These are phyloP conservation scores for Standfussiana lucernea DNA, from an alignment of 2,888 invertebrate genomes.

Conservation along the genomic window DNA sequence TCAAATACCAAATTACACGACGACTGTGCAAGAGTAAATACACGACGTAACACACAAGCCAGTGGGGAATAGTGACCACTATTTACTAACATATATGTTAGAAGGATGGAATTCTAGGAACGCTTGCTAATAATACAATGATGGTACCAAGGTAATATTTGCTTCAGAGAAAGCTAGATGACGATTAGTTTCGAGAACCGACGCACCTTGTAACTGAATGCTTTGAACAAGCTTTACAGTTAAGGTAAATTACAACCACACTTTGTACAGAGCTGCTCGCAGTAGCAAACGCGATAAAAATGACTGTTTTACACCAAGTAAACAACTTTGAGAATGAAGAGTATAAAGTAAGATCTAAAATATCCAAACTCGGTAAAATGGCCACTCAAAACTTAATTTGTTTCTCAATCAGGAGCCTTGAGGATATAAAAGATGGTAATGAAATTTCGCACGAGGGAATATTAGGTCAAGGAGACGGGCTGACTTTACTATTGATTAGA, in stretches of 20 bases:
- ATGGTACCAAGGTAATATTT: constrained; percentile 42
- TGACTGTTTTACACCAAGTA: not conserved
- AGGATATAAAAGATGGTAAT: constrained; percentile 51
- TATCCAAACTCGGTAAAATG: constrained; percentile 35
- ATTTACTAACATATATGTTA: constrained; percentile 38
- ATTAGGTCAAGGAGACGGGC: constrained; percentile 23
- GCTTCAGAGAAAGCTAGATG: constrained; percentile 47
- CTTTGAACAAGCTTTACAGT: constrained; percentile 31
- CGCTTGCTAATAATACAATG: constrained; percentile 45
- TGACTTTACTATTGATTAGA: constrained; percentile 36
- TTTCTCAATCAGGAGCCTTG: constrained; percentile 46
- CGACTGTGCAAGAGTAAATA: constrained; percentile 41
- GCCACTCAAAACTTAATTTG: constrained; percentile 45
- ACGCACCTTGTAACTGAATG: constrained; percentile 24
- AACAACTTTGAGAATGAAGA: not conserved
- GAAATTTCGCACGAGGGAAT: constrained; percentile 49
- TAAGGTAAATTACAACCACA: constrained; percentile 13
- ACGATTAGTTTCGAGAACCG: constrained; percentile 48
- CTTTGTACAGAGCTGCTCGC: not conserved
- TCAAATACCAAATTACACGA: constrained; percentile 68
- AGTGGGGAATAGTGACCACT: constrained; percentile 39
- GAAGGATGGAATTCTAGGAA: constrained; percentile 30
- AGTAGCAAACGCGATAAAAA: not conserved
- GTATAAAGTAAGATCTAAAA: constrained; percentile 15
- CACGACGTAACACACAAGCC: constrained; percentile 32